A percentile compares a stretch with the other conserved stretches of the same genome.
Evolutionary conservation across 2,888 invertebrate genomes (phyloP).

Genomic region (Timema cristinae): DNA sequence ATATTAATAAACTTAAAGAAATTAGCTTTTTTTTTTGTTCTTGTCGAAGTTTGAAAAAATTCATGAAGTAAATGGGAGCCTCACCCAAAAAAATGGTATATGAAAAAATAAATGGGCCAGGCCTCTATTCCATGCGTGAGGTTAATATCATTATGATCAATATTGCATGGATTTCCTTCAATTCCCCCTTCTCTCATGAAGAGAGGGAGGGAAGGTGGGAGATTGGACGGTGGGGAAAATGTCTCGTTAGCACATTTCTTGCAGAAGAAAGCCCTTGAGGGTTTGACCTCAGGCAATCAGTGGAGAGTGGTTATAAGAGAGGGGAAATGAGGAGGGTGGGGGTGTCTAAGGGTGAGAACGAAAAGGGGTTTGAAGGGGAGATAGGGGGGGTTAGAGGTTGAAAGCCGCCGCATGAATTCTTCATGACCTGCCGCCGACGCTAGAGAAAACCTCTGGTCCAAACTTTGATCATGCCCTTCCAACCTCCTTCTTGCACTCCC

Average conservation of each 20-base stretch:
- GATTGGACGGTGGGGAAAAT: not conserved
- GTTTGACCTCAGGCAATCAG: not conserved
- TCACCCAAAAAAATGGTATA: no score
- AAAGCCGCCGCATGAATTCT: slow-evolving; percentile 10
- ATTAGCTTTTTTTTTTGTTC: no score
- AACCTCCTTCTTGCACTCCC: no score
- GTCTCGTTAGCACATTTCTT: slow-evolving; percentile 5
- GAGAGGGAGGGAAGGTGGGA: not conserved
- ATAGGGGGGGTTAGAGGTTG: not conserved
- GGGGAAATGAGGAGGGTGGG: not conserved
- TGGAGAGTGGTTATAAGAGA: not conserved
- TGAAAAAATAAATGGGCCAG: no score
- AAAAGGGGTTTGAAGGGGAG: not conserved
- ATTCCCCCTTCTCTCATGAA: no score
- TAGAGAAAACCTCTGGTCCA: not conserved
- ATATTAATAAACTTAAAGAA: no score
- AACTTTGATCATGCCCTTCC: not conserved
- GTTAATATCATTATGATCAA: no score
- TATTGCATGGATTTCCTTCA: no score
- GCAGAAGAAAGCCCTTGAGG: not conserved
- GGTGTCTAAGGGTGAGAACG: not conserved
- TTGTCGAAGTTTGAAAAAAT: no score
- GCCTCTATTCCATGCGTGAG: no score
- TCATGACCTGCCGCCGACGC: slow-evolving; percentile 6
- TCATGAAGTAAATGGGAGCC: no score